Evolutionary conservation across 2,113 vertebrate species (phyloP), one percentile per base, ranked within the genome.

Genomic region (Alexandromys fortis): DNA sequence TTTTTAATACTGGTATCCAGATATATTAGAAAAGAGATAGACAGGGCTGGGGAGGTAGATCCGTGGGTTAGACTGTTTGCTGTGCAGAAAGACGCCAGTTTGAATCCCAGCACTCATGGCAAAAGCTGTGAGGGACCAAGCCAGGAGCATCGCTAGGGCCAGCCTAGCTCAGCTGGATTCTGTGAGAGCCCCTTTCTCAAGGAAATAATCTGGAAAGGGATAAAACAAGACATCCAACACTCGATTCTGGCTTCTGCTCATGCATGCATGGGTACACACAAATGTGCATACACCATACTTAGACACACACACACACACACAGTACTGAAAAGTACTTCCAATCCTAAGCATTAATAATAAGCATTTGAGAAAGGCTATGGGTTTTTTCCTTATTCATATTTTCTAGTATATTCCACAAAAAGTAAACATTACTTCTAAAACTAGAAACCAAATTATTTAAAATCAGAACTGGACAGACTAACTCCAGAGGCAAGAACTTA

Each of bases 401-500:
- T 86, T 91, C 65, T 61, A 89, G 72, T 49, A 11, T 65, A 89
- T 94, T 93, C 24, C 75, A 94, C 52, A 86, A 68, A 79, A 91
- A 86, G 26, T 17, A 75, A 83, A 52, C 33, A 2, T 93, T 82
- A 75, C 35, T 89, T 94, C 85, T 92, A 91, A 90, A 95, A 83
- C 87, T 33, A 93, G 61, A 90, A 95, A 86, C 16, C 10, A 89
- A 38, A 33, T 17, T 90, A 79, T 94, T 92, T 93, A 88, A 96
- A 96, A 83, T 92, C 38, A 72, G 7, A 61, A 6, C 49, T 55
- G 81, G 0, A 67, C 3, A 47, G 0, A 89, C 49, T 90, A 67
- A 86, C 52, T 16, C 14, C 28, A 1, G 89, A 70, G 86, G 0
- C 72, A 91, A 77, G 91, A 91, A 76, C 78, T 83, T 10, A 78